Conservation (phyloP, 2,797 vertebrate genomes). For the Netta rufina region DNA sequence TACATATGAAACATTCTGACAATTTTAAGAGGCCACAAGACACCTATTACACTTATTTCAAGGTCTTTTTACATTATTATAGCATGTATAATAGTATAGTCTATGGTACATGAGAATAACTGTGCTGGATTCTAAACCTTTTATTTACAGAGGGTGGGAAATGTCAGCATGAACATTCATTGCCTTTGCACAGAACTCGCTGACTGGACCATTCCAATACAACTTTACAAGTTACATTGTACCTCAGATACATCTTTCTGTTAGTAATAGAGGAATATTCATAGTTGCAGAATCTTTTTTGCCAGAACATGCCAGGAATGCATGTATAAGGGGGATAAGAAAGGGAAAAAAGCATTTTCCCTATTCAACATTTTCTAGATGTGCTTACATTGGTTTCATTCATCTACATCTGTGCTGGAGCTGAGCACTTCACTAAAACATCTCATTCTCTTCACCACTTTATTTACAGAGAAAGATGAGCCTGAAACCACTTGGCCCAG, state of each 20-base stretch:
- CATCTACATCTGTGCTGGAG: not conserved
- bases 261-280: not conserved
- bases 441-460: slow-evolving; percentile 50
- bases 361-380: slow-evolving; percentile 48
- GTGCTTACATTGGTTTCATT: slow-evolving; percentile 51
- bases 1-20: not conserved
- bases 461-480: slow-evolving; percentile 69
- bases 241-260: not conserved
- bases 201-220: not conserved
- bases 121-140: not conserved
- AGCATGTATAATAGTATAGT: not conserved
- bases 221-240: not conserved
- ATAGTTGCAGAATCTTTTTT: not conserved
- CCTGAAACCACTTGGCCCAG: slow-evolving; percentile 30
- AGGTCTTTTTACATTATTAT: not conserved
- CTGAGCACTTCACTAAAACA: slow-evolving; percentile 51
- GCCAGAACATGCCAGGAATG: slow-evolving; percentile 10
- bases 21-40: not conserved
- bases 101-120: not conserved
- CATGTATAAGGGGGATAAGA: not conserved
- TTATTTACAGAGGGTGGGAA: not conserved
- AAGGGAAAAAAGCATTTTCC: not conserved
- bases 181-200: not conserved
- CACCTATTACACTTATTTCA: not conserved
- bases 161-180: not conserved